Evolutionary conservation across 2,113 vertebrate species (phyloP).

Genomic region (pig (Sus scrofa)): DNA sequence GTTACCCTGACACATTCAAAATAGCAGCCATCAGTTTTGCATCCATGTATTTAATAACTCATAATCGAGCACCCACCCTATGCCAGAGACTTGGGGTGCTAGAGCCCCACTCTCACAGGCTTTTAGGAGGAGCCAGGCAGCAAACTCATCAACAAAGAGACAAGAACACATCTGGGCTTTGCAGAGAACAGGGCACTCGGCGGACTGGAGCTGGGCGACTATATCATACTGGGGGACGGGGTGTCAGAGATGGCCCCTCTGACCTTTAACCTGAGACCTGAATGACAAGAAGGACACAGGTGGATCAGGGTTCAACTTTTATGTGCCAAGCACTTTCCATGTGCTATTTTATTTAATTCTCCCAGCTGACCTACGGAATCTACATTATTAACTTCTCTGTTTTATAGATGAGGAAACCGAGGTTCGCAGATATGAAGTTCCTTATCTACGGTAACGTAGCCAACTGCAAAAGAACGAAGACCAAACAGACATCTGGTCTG

Average conservation of each 20-base stretch:
- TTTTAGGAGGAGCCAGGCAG: background rate
- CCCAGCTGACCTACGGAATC: background rate
- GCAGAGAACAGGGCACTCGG: background rate
- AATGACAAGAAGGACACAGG: too few species aligned
- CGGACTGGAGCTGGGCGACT: background rate
- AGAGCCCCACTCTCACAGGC: too few species aligned
- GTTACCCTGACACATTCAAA: background rate
- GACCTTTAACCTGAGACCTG: background rate
- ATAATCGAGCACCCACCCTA: background rate
- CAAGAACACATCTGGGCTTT: background rate
- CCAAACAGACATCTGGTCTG: accelerated
- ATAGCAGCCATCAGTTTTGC: background rate
- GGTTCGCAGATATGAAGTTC: background rate
- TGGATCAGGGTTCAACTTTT: background rate
- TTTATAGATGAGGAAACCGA: background rate
- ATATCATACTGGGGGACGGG: accelerated
- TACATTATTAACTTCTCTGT: background rate
- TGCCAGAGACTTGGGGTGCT: background rate
- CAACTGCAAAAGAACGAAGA: background rate
- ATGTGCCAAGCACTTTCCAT: accelerated
- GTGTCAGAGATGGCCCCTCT: background rate
- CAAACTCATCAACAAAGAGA: background rate
- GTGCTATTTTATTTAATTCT: background rate
- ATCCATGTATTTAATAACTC: too few species aligned
- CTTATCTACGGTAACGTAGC: background rate